Evolutionary conservation across 92 coral and sea anemone species (phyloP).

Genomic region (Heteractis magnifica): DNA sequence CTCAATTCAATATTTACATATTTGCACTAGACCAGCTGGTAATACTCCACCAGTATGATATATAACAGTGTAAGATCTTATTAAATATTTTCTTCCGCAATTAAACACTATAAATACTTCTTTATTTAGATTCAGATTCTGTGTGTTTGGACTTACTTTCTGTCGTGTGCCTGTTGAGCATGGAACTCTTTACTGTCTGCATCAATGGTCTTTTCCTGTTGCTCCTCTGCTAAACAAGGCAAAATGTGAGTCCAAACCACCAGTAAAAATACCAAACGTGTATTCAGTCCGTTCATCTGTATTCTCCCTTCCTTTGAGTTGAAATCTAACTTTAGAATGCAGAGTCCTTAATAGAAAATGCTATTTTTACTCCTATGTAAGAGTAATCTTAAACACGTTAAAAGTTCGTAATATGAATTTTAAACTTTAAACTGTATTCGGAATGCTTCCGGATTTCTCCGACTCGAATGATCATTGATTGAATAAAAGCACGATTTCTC

Average conservation of each 20-base stretch:
- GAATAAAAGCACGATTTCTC: not conserved
- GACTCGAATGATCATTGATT: not conserved
- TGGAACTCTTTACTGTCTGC: conserved; percentile 52
- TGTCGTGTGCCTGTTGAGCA: conserved; percentile 34
- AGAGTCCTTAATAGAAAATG: not conserved
- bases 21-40: too few relatives aligned
- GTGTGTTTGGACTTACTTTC: conserved; percentile 26
- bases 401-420: not conserved
- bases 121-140: not conserved
- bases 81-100: not conserved
- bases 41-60: too few relatives aligned
- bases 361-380: not conserved
- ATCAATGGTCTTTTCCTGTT: not conserved
- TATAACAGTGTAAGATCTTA: too few relatives aligned
- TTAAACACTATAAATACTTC: not conserved
- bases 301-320: not conserved
- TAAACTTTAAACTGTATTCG: not conserved
- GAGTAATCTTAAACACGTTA: not conserved
- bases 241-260: not conserved
- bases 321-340: not conserved
- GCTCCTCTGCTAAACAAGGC: not conserved
- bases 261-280: not conserved
- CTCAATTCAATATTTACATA: too few relatives aligned
- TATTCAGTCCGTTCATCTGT: not conserved
- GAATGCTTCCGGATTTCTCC: not conserved